Percentiles rank a stretch among this genome's conserved stretches.
phyloP scores from a whole-genome alignment of 1,140 invertebrate species.

The Octopus sinensis region DNA sequence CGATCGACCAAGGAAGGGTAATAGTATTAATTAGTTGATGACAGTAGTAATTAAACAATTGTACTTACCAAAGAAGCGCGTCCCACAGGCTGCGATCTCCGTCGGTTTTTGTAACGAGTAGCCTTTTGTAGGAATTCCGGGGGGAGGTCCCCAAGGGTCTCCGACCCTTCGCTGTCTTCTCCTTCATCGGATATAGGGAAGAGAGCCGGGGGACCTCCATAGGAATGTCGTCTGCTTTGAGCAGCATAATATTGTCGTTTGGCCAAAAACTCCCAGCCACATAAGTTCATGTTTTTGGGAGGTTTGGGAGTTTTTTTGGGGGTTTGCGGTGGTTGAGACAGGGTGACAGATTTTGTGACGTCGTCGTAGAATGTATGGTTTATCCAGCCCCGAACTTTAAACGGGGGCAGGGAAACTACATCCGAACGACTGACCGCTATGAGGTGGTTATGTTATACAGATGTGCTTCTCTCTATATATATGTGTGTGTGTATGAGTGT shows the following conservation, averaged over 20 bases:
- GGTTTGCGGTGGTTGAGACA: neutral
- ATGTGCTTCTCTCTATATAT: neutral
- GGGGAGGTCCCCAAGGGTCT: neutral
- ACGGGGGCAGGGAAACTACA: neutral
- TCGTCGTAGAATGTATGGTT: neutral
- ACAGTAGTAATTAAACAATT: too few species aligned
- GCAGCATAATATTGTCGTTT: neutral
- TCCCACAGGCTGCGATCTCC: neutral
- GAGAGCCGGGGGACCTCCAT: neutral
- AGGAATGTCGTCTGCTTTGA: neutral
- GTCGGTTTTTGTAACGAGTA: neutral
- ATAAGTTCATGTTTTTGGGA: neutral
- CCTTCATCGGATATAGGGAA: constrained; percentile 1
- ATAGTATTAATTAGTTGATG: too few species aligned
- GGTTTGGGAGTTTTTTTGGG: neutral
- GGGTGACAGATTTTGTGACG: neutral
- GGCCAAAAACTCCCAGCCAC: neutral
- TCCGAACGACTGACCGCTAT: neutral
- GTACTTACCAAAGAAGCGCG: constrained; percentile 5
- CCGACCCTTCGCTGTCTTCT: constrained; percentile 1
- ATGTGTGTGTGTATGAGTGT: neutral
- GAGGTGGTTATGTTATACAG: neutral
- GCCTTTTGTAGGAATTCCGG: neutral
- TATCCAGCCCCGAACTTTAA: neutral
- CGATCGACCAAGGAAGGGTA: too few species aligned